Evolutionary conservation across 2,113 vertebrate genomes (phyloP).

Genomic region (Indicator indicator): DNA sequence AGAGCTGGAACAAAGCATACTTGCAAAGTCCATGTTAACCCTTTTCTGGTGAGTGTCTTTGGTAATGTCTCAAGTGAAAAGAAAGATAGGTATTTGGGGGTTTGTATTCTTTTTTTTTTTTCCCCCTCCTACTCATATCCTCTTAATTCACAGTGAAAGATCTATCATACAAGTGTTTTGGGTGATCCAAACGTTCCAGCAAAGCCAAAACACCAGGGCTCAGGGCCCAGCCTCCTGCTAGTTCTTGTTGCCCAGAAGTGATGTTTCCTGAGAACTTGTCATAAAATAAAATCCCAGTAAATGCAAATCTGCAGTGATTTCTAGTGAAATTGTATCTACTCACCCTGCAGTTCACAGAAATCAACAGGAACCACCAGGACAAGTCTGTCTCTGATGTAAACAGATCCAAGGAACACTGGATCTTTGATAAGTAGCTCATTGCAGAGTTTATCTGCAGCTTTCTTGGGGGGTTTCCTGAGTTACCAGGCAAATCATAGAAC

Average conservation of each 20-base stretch:
- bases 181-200: background rate
- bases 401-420: background rate
- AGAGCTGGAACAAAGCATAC: background rate
- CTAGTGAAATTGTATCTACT: background rate
- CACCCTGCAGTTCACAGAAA: background rate
- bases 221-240: background rate
- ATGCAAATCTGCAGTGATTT: background rate
- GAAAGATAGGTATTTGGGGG: background rate
- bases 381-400: background rate
- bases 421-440: background rate
- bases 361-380: background rate
- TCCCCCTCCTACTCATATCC: background rate
- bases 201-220: background rate
- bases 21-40: background rate
- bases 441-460: background rate
- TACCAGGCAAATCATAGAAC: background rate
- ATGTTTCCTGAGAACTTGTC: background rate
- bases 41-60: background rate
- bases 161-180: background rate
- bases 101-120: background rate
- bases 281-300: background rate
- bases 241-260: background rate
- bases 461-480: background rate
- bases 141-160: background rate
- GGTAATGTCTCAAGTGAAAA: background rate